phyloP scores from a whole-genome alignment of 2,888 invertebrate genomes.

The Morpho helenor region DNA sequence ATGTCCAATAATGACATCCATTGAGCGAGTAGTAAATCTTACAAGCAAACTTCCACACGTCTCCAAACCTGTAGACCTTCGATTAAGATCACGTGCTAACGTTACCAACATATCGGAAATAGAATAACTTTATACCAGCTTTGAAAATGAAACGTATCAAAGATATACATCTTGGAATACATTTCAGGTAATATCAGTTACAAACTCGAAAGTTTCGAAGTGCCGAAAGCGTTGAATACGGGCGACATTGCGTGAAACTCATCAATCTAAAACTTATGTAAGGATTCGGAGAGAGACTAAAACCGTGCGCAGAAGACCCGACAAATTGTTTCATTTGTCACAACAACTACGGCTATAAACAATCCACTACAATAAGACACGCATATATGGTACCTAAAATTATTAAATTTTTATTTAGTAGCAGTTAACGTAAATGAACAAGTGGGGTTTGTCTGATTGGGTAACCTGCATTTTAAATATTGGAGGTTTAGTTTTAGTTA shows the following conservation, averaged over 20 bases:
- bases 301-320: slow-evolving; percentile 16
- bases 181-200: slow-evolving; percentile 27
- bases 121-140: background rate
- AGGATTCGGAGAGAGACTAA: slow-evolving; percentile 17
- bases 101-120: no score
- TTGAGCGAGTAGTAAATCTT: background rate
- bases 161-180: background rate
- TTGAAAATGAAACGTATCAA: background rate
- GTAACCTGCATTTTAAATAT: no score
- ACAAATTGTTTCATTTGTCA: slow-evolving; percentile 25
- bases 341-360: slow-evolving; percentile 20
- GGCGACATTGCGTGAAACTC: slow-evolving; percentile 46
- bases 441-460: no score
- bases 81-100: no score
- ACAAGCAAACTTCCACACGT: background rate
- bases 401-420: no score
- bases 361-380: slow-evolving; percentile 13
- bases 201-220: slow-evolving; percentile 46
- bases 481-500: no score
- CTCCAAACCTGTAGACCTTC: no score
- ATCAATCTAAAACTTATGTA: slow-evolving; percentile 49
- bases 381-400: no score
- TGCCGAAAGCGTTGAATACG: slow-evolving; percentile 31
- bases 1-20: no score
- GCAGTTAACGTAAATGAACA: no score